Base-by-base conservation (phyloP, 2,113 vertebrate species). In the Callionymus lyra region DNA sequence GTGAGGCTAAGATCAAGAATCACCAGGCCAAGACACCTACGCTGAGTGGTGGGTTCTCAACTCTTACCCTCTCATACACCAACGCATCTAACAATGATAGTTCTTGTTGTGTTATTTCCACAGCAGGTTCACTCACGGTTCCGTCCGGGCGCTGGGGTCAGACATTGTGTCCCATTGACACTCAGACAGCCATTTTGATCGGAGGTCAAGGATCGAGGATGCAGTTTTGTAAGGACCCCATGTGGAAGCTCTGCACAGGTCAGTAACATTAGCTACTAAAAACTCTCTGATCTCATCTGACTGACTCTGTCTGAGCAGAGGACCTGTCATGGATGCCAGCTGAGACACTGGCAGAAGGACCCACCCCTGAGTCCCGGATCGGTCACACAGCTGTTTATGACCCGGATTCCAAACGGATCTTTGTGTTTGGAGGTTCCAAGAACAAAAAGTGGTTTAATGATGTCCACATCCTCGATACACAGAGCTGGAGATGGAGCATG, bases 221-320 rank as follows among this genome's bases (percentile, higher is more conserved):
- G 83, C 84, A 82, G 47, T 86, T 85, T 65, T 85, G 76, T 59
- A 86, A 85, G 57, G 84, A 84, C 13, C 81, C 83, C 6, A 77
- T 86, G 72, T 88, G 85, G 86, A 87, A 85, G 63, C 81, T 86
- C 34, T 83, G 84, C 64, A 77, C 76, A 60, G 85, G 87, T 86
- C 36, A 41, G 72, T 41, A 6, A 27, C 8, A 8, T 8, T 27
- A 8, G 21, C 21, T 8, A 4, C 21, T 5, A 4, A 8, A 27
- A 4, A 5, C 21, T 27, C 21, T 8, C 21, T 27, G 21, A 27
- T 27, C 4, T 27, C 4, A 8, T 27, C 21, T 27, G 21, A 27
- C 21, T 8, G 4, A 27, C 4, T 8, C 21, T 27, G 21, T 27
- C 21, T 27, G 4, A 21, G 41, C 58, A 87, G 86, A 87, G 78